A percentile compares a stretch with the other conserved stretches of the same genome.
Conservation (phyloP, 2,888 invertebrate species). For the Aquatica leii region DNA sequence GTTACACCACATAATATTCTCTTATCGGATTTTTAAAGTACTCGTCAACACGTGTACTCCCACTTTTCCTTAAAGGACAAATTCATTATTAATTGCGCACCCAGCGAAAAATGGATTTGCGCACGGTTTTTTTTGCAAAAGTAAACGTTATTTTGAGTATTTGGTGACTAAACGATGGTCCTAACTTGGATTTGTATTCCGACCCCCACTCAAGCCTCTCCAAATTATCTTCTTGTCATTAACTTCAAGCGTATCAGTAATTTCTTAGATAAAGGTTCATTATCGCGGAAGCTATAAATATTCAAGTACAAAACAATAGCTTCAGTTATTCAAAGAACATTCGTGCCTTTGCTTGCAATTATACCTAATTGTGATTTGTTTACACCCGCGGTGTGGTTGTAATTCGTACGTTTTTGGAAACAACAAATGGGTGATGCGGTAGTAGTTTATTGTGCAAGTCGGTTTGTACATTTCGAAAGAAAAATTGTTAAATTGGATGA, state of each 20-base stretch:
- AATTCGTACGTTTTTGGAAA: background rate
- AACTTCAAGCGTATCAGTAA: constrained; percentile 10
- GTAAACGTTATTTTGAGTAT: too few relatives aligned
- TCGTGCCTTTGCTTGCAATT: background rate
- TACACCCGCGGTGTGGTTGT: background rate
- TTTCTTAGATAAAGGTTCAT: constrained; percentile 6
- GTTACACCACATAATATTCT: too few relatives aligned
- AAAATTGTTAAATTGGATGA: constrained; percentile 14
- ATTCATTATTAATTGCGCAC: too few relatives aligned
- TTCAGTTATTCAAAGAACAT: constrained; percentile 7
- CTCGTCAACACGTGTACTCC: too few relatives aligned
- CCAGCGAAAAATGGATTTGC: too few relatives aligned
- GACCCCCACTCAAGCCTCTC: too few relatives aligned
- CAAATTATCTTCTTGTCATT: background rate
- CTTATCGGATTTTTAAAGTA: too few relatives aligned
- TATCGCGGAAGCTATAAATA: constrained; percentile 21
- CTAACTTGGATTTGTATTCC: too few relatives aligned
- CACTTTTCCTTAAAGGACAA: too few relatives aligned
- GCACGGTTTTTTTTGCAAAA: too few relatives aligned
- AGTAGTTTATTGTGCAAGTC: constrained; percentile 10
- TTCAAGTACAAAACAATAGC: constrained; percentile 6
- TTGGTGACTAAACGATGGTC: too few relatives aligned
- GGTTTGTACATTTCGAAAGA: constrained; percentile 17
- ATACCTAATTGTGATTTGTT: background rate
- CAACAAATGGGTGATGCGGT: constrained; percentile 24